Base-by-base conservation (phyloP, 2,888 invertebrate species). In the Oxycera nigricornis region DNA sequence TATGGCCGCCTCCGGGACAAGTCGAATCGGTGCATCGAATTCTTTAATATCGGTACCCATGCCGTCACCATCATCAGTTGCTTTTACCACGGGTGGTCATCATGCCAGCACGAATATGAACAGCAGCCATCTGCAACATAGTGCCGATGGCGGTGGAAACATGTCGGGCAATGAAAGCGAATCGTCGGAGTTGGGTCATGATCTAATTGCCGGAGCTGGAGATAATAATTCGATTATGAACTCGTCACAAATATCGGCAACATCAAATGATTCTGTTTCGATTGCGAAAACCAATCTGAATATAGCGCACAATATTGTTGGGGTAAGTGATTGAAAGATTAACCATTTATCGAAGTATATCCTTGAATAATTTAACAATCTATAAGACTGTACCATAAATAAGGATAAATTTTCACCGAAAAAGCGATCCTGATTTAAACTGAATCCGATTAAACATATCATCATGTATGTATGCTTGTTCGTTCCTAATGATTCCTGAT, bases 211-310 rank as follows among this genome's bases (percentile, higher is more conserved):
- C 26, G 72, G 70, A 39, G 31, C 78, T 50, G 78, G 79, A 76
- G 85, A 84, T 76, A 80, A 80, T 79, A 83, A 82, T 78, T 82
- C 83, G 76, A 82, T 85, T 77, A 85, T 85, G 86, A 85, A 84
- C 76, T 80, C 85, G 80, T 85, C 85, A 80, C 86, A 85, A 81
- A 85, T 85, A 78, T 85, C 85, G 55, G 82, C 82, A 76, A 81
- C 82, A 70, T 85, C 85, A 31, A 83, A 82, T 78, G 85, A 86
- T 74, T 82, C 82, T 20, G 79, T 81, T 68, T 80, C 81, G 68
- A 72, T 73, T 39, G 41, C 77, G 76, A 76, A 75, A 75, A 76
- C 74, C 39, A 80, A 79, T 67, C 79, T 81, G 65, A 80, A 81
- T 75, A 80, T 81, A 73, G 79, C 81, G 62, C 82, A 81, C 78